Conservation (phyloP, 2,888 invertebrate genomes). For the Marronus borbonicus region DNA sequence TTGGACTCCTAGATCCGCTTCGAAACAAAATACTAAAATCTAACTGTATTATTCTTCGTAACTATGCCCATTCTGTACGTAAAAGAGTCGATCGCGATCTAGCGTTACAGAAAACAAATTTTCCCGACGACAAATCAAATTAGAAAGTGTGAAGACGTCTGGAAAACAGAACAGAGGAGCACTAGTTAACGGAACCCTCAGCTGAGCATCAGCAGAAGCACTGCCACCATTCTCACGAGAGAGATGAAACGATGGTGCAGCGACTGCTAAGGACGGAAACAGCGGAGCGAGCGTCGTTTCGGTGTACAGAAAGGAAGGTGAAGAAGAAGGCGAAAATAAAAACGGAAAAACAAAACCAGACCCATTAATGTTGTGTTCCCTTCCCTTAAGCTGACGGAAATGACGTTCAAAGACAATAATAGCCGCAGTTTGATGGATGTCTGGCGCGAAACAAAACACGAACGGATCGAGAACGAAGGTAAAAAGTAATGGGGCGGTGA, state of each 20-base stretch:
- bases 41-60: too few species aligned
- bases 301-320: conserved; percentile 27
- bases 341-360: conserved; percentile 43
- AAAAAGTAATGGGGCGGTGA: conserved; percentile 38
- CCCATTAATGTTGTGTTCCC: conserved; percentile 44
- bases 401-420: conserved; percentile 56
- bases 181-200: neutral
- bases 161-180: conserved; percentile 25
- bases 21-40: too few species aligned
- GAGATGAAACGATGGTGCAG: neutral
- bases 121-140: conserved; percentile 42
- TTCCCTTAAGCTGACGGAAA: conserved; percentile 54
- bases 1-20: too few species aligned
- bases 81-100: conserved; percentile 6
- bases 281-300: conserved; percentile 3
- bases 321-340: conserved; percentile 35
- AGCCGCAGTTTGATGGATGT: conserved; percentile 56
- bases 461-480: conserved; percentile 31
- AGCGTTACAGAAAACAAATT: conserved; percentile 39
- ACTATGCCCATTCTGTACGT: conserved; percentile 2
- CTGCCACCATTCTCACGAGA: neutral
- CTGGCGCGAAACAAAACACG: conserved; percentile 46
- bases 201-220: neutral
- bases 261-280: conserved; percentile 5
- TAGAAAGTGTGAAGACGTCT: conserved; percentile 39